Base-by-base conservation (phyloP, 2,797 vertebrate species). In the Cyclopterus lumpus region DNA sequence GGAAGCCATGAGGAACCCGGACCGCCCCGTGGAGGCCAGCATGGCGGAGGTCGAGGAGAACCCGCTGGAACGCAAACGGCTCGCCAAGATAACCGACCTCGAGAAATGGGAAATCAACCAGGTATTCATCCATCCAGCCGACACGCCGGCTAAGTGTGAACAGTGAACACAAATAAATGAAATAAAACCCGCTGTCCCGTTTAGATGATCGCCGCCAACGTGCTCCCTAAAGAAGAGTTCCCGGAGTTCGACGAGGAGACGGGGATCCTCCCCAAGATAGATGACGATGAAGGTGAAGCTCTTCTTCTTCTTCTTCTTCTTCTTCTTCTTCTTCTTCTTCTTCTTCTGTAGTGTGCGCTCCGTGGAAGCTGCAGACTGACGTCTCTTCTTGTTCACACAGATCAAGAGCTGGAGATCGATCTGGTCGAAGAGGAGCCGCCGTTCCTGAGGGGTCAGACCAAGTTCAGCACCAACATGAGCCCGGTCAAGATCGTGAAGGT, bases 91-190 rank as follows among this genome's bases (percentile, higher is more conserved):
- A 66, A 97, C 97, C 0, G 97, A 98, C 92, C 96, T 96, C 0
- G 97, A 98, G 84, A 98, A 97, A 38, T 98, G 97, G 97, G 97
- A 98, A 69, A 97, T 98, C 51, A 98, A 98, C 79, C 97, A 98
- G 95, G 97, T 98, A 6, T 30, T 46, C 8, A 38, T 36, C 36
- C 8, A 28, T 38, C 38, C 10, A n/a, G 26, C 30, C 1, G 5
- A 71, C 9, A 3, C 15, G 30, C 9, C 0, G 34, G 53, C 30
- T 10, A 4, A 5, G 16, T 20, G 10, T 34, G 32, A 22, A 14
- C 7, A 3, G 7, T 5, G 6, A 28, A 28, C 44, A 44, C 20
- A 22, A 1, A 20, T 28, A 1, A 1, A 20, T 30, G n/a, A n/a
- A n/a, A n/a, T n/a, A n/a, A n/a, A n/a, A n/a, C n/a, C n/a, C n/a